Evolutionary conservation across 2,797 vertebrate species (phyloP), one percentile per base, ranked within the genome.

Genomic region (Lithobates pipiens): DNA sequence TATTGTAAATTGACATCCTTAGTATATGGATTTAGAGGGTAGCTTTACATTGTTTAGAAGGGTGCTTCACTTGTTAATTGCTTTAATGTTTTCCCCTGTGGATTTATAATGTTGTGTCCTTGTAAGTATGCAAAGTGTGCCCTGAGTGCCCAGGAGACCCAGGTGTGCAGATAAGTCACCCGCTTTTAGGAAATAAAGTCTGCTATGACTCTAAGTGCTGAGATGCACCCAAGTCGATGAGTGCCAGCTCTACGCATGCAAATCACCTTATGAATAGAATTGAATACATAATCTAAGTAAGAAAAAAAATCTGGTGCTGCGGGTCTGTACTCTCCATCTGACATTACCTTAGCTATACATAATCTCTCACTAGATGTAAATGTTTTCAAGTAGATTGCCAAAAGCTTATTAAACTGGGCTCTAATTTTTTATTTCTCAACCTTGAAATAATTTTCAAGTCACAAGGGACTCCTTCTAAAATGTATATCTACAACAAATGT

Each of bases 131-230:
- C 74, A 67, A 77, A 77, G 65, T 78, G 75, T 73, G 75, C 57
- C 63, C 50, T 86, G 61, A 81, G 77, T 86, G 73, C 65, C 67
- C 76, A 32, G 73, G 61, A 79, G 85, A 32, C 83, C 76, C 85
- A 87, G 77, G 70, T 87, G 81, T 83, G 39, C 61, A 23, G 32
- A 70, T 63, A 27, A 42, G 21, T 32, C 70, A 68, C 61, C 11
- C 11, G 54, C 68, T 65, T 69, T 83, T 73, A 82, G 74, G 78
- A 82, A 68, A 29, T 65, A 71, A 76, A 70, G 25, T 61, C 72
- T 82, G 27, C 29, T 25, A n/a, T 57, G 75, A 74, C 81, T 83
- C 81, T 32, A 87, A 76, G 85, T 83, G 81, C 75, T 61, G 54
- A 75, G 83, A 87, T 79, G 13, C 32, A 83, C 57, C 78, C 68